These are phyloP conservation scores for Macropus fuliginosus DNA, from an alignment of 2,797 vertebrate species.

Conservation along the genomic window DNA sequence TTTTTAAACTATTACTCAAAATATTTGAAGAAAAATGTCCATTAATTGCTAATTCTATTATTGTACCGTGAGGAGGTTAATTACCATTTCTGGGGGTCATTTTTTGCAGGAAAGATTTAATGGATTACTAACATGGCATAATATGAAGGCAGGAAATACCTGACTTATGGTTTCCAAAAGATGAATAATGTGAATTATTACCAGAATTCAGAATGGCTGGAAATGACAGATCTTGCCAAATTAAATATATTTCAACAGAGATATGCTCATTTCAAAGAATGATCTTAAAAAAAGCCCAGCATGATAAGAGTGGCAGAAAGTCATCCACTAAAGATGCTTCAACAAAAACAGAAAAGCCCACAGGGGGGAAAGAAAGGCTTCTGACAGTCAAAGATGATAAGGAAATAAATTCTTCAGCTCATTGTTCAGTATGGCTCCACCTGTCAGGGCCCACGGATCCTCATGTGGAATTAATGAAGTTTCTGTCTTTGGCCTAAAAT, in stretches of 20 bases:
- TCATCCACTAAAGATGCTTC: constrained; percentile 24
- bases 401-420: constrained; percentile 59
- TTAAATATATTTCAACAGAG: constrained; percentile 75
- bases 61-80: constrained; percentile 63
- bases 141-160: constrained; percentile 67
- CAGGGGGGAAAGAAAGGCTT: constrained; percentile 50
- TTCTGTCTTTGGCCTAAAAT: constrained; percentile 46
- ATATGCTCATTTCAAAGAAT: constrained; percentile 73
- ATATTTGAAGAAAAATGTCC: constrained; percentile 65
- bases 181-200: constrained; percentile 77
- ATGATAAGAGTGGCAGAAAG: neutral
- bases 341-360: constrained; percentile 51
- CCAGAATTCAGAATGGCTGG: constrained; percentile 63
- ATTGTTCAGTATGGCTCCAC: constrained; percentile 68
- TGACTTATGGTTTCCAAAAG: constrained; percentile 73
- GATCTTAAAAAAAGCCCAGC: constrained; percentile 59
- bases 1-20: constrained; percentile 71
- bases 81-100: constrained; percentile 66
- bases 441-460: constrained; percentile 2
- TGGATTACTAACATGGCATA: constrained; percentile 55
- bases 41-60: constrained; percentile 72
- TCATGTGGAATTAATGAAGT: constrained; percentile 61
- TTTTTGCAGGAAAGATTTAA: constrained; percentile 72
- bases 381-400: constrained; percentile 58
- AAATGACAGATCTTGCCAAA: constrained; percentile 67